phyloP scores from a whole-genome alignment of 2,888 invertebrate genomes.

The Meloe dianella region DNA sequence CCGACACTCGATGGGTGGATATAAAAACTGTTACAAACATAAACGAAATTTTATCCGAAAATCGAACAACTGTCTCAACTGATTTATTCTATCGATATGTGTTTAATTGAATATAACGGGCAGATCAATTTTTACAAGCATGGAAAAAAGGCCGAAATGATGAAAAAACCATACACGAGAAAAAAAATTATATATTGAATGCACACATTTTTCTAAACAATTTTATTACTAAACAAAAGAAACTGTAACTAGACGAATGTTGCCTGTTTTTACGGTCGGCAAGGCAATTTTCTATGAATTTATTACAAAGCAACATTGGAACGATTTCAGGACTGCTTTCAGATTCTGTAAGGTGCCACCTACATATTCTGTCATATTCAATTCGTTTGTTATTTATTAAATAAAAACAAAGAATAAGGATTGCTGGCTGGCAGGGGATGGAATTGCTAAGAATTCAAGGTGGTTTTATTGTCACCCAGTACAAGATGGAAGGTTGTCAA shows the following conservation, averaged over 20 bases:
- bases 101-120: conserved; percentile 1
- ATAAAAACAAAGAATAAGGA: background rate
- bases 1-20: conserved; percentile 25
- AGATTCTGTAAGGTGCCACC: conserved; percentile 16
- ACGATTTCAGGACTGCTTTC: conserved; percentile 22
- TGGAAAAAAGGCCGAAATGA: no score
- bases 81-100: background rate
- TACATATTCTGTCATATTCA: conserved; percentile 14
- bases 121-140: background rate
- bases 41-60: conserved; percentile 13
- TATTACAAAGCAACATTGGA: conserved; percentile 24
- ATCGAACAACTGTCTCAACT: conserved; percentile 2
- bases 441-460: background rate
- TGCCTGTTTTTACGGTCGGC: conserved; percentile 22
- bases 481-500: conserved; percentile 3
- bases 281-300: conserved; percentile 26
- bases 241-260: conserved; percentile 27
- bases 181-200: conserved; percentile 20
- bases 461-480: conserved; percentile 13
- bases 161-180: no score
- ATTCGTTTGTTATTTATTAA: conserved; percentile 14
- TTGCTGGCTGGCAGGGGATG: background rate
- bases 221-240: conserved; percentile 12
- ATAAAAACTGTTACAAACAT: conserved; percentile 20
- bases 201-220: conserved; percentile 28